Evolutionary conservation across 1,140 invertebrate species (phyloP), one percentile per base, ranked within the genome.

Genomic region (Drosophila bipectinata): DNA sequence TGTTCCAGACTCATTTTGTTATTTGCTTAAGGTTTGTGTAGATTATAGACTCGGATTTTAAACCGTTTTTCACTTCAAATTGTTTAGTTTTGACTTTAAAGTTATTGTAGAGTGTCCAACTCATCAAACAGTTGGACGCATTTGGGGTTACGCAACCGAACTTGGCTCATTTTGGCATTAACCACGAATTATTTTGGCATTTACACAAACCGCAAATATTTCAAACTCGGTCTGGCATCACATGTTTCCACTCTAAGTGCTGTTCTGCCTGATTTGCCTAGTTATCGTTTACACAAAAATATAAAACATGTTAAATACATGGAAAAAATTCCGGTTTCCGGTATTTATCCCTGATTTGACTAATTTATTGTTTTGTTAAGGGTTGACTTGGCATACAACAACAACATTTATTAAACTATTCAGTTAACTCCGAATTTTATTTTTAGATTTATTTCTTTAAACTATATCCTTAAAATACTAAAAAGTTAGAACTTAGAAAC

Each of bases 191-290:
- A 75, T 75, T 75, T 75, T 30, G 45, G 44, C 49, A 55, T 37
- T 28, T 21, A 24, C 63, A n/a, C 66, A 74, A 67, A 67, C 72
- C 72, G 61, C 72, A 75, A 58, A 53, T 67, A 75, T 75, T 75
- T 67, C 54, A 75, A 75, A 75, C 72, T 64, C 45, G 48, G 54
- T 26, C 37, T 44, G 41, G 14, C 30, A 61, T 61, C 49, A 49
- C 41, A 61, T 72, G 68, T 57, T 24, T 51, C 18, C 52, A 39
- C 54, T 44, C 34, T 44, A 10, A 48, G 18, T 67, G 39, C 30
- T 51, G 18, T 67, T 64, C 24, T 12, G 54, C 10, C 72, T 75
- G 72, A 75, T 75, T 75, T 75, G 72, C 61, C 72, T 75, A 67
- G 72, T 75, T 75, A 67, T 54, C 72, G 24, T 32, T 57, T 57